These are phyloP conservation scores for Embidobia sp. DNA, from an alignment of 2,888 invertebrate species.

Conservation along the genomic window DNA sequence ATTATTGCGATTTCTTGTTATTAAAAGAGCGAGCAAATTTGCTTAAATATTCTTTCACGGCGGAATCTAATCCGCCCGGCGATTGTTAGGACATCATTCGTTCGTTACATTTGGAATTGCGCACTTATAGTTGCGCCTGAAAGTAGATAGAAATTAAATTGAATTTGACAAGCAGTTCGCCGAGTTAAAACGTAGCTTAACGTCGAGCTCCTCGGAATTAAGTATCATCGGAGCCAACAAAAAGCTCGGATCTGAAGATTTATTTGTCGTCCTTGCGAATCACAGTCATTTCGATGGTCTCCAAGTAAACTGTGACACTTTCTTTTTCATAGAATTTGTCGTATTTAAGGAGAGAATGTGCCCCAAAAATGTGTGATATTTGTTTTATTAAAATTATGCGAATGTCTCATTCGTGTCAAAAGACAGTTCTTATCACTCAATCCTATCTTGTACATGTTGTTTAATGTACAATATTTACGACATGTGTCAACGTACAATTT, in stretches of 20 bases:
- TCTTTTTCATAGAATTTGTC: too few species aligned
- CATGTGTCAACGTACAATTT: too few species aligned
- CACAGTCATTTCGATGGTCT: too few species aligned
- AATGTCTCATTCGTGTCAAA: too few species aligned
- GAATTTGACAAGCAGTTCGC: conserved; percentile 14
- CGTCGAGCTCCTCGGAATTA: conserved; percentile 9
- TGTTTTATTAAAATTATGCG: too few species aligned
- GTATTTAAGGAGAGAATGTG: too few species aligned
- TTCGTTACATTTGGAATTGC: conserved; percentile 4
- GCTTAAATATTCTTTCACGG: conserved; percentile 1
- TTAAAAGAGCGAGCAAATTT: too few species aligned
- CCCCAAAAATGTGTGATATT: too few species aligned
- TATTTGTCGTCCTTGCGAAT: not conserved
- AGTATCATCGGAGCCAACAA: conserved; percentile 11
- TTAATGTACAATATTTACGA: too few species aligned
- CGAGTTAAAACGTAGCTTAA: conserved; percentile 10
- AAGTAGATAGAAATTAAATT: conserved; percentile 27
- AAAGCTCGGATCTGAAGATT: conserved; percentile 5
- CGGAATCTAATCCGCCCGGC: conserved; percentile 8
- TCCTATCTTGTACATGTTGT: too few species aligned
- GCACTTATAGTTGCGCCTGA: conserved; percentile 11
- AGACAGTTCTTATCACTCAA: too few species aligned
- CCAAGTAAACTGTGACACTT: too few species aligned
- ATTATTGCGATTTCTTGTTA: not conserved
- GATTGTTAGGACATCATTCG: conserved; percentile 10